These are phyloP conservation scores for Trichonephila inaurata DNA, from an alignment of 1,140 invertebrate species.

Conservation along the genomic window DNA sequence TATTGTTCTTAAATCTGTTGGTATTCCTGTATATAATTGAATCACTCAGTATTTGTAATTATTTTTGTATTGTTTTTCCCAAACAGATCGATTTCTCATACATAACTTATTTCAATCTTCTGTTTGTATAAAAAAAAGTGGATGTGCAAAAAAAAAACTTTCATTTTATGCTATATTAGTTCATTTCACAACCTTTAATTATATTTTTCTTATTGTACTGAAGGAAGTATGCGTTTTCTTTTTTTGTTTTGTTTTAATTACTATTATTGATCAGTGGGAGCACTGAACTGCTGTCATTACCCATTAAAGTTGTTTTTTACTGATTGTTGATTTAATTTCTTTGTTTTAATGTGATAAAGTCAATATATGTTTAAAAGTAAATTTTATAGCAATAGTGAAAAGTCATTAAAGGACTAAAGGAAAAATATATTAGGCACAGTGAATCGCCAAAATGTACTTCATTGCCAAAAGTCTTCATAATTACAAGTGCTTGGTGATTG, in stretches of 20 bases:
- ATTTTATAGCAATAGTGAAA: too few species aligned
- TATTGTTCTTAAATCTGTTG: neutral
- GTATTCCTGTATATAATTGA: neutral
- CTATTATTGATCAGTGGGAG: neutral
- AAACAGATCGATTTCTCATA: neutral
- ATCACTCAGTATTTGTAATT: neutral
- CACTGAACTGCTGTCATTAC: neutral
- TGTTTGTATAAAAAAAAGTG: neutral
- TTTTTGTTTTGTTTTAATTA: neutral
- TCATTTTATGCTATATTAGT: neutral
- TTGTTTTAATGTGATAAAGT: neutral
- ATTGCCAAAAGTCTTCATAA: too few species aligned
- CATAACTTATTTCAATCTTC: neutral
- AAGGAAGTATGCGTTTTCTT: neutral
- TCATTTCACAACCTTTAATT: neutral
- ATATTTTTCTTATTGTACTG: neutral
- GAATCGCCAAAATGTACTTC: too few species aligned
- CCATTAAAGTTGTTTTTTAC: constrained; percentile 10
- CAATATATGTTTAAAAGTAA: too few species aligned
- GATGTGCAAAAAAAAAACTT: neutral
- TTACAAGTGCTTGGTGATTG: too few species aligned
- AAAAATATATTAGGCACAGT: too few species aligned
- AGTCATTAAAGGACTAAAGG: too few species aligned
- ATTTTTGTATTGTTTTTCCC: constrained; percentile 14
- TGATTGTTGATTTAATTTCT: neutral